Conservation (phyloP, 2,888 invertebrate genomes). For the Tinea trinotella region DNA sequence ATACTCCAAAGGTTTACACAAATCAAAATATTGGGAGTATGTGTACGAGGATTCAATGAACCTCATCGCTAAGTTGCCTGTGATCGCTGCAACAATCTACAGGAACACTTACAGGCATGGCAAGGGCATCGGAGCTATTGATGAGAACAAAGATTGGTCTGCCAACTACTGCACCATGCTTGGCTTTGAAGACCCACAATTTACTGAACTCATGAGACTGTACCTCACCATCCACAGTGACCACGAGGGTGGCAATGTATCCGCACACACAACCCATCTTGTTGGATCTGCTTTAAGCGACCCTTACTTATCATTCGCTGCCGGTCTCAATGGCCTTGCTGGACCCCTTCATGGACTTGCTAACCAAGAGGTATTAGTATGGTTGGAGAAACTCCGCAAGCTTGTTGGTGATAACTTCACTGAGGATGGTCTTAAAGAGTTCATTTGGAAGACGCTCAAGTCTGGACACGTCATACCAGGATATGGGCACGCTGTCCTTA, state of each 20-base stretch:
- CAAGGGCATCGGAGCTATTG: conserved; percentile 89
- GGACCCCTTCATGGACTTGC: conserved; percentile 97
- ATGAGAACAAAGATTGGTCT: conserved; percentile 92
- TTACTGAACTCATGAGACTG: conserved; percentile 92
- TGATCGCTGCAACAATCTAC: conserved; percentile 95
- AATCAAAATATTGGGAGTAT: conserved; percentile 93
- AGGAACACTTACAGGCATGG: conserved; percentile 89
- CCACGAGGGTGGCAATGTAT: conserved; percentile 97
- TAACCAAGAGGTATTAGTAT: conserved; percentile 92
- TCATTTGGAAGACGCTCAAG: conserved; percentile 97
- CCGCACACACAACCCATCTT: conserved; percentile 94
- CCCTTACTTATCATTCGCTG: conserved; percentile 93
- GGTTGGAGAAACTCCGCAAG: conserved; percentile 91
- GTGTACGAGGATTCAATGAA: conserved; percentile 95
- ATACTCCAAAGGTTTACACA: conserved; percentile 89
- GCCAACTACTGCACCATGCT: conserved; percentile 94
- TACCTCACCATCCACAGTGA: conserved; percentile 96
- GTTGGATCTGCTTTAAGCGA: conserved; percentile 96
- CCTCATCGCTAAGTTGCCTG: conserved; percentile 94
- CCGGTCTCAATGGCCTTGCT: conserved; percentile 94
- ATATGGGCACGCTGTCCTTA: conserved; percentile 95
- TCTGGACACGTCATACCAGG: conserved; percentile 97
- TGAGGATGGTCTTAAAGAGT: conserved; percentile 94
- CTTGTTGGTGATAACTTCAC: conserved; percentile 89
- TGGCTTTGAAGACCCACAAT: conserved; percentile 86